These are phyloP conservation scores for Eupithecia tripunctaria DNA, from an alignment of 2,888 invertebrate species.

Conservation along the genomic window DNA sequence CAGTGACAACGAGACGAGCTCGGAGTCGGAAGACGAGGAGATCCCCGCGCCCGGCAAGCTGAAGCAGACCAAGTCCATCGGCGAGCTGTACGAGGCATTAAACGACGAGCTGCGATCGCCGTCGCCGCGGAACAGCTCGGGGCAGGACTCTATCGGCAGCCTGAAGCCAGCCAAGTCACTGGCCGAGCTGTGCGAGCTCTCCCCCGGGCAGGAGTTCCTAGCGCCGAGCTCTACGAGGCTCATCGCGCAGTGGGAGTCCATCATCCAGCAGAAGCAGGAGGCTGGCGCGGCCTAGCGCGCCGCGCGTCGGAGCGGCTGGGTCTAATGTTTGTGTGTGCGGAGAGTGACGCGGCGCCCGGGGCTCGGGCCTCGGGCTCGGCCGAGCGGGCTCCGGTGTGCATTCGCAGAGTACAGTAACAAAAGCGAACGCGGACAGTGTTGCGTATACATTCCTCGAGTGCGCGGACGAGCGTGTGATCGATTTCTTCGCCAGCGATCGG, in stretches of 20 bases:
- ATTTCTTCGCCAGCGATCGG: constrained; percentile 67
- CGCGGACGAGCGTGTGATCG: constrained; percentile 55
- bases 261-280: constrained; percentile 87
- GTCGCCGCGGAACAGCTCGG: constrained; percentile 75
- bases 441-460: constrained; percentile 49
- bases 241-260: constrained; percentile 92
- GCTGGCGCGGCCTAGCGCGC: constrained; percentile 77
- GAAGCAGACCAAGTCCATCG: constrained; percentile 87
- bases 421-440: constrained; percentile 47
- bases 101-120: constrained; percentile 79
- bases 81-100: constrained; percentile 86
- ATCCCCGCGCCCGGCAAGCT: constrained; percentile 85
- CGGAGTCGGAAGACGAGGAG: constrained; percentile 85
- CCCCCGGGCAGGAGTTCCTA: constrained; percentile 85
- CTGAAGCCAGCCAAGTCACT: constrained; percentile 88
- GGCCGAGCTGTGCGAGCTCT: constrained; percentile 87
- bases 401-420: constrained; percentile 46
- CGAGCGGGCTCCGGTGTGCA: constrained; percentile 41
- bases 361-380: constrained; percentile 11
- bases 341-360: neutral
- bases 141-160: constrained; percentile 76
- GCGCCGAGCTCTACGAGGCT: constrained; percentile 88
- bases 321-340: constrained; percentile 49
- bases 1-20: constrained; percentile 84
- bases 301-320: constrained; percentile 48